Evolutionary conservation across 30 jellyfish, hydroid and myxozoan genomes (phyloP), one percentile per base, ranked within the genome.

Genomic region (Rhopilema esculentum): DNA sequence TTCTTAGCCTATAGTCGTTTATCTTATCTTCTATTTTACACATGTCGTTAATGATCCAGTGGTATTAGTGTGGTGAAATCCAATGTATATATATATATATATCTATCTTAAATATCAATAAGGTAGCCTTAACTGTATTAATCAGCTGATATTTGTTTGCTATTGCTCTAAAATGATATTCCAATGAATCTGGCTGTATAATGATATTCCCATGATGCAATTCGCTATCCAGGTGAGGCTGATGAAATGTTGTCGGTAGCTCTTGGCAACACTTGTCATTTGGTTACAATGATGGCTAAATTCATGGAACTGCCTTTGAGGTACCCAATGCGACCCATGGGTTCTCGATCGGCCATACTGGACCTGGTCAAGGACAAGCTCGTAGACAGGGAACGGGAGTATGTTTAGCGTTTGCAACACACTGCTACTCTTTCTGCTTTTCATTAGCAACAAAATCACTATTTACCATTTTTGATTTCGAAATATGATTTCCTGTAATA

Each of bases 241-340:
- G 98, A 95, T 30, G 95, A 85, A 50, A 95, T 91, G 98, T 49
- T 95, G 88, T 82, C 99, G 9, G 99, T 95, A 23, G 97, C 99
- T 15, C 97, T 95, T 77, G 99, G 99, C 1, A 70, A 95, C 61
- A 93, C 95, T 17, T 69, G 88, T 69, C 99, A 95, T 66, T 82
- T 95, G 33, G 99, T 91, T 22, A 77, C 93, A 52, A 95, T 95
- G 99, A 84, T 95, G 97, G 99, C 99, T 2, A 95, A 91, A 79
- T 84, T 95, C 30, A 69, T 88, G 83, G 97, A 83, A 51, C 82
- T 95, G 16, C 99, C 99, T 4, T 71, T 95, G 67, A 80, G 99
- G 33, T 95, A 95, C 66, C 97, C 99, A 23, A 75, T 95, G 9
- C 85, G 88, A 79, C 96, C 98, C 48, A 91, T 95, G 99, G 99